Conservation (phyloP, 2,797 vertebrate species). For the Siniperca obscura region DNA sequence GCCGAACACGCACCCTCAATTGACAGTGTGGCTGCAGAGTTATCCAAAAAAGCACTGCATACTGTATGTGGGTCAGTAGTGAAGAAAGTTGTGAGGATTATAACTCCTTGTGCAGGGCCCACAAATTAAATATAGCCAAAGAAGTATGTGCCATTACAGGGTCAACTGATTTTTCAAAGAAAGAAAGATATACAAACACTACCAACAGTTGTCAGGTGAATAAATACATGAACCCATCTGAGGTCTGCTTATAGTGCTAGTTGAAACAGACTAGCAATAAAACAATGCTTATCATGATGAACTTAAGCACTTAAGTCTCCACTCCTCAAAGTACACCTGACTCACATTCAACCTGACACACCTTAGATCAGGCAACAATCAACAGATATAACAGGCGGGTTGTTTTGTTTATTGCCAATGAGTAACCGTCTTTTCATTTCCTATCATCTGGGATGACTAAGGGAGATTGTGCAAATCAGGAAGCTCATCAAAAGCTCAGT, state of each 20-base stretch:
- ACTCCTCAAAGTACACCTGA: conserved; percentile 38
- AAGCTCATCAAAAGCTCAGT: conserved; percentile 15
- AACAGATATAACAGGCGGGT: conserved; percentile 14
- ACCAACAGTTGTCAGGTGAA: background rate
- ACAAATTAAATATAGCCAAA: conserved; percentile 17
- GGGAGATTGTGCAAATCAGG: conserved; percentile 28
- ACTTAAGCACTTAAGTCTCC: conserved; percentile 14
- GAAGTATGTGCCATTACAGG: background rate
- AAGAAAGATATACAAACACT: background rate
- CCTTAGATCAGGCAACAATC: conserved; percentile 31
- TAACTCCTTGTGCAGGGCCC: conserved; percentile 15
- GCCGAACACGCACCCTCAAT: conserved; percentile 19
- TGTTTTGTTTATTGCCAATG: conserved; percentile 43
- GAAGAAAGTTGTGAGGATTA: conserved; percentile 44
- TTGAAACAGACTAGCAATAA: conserved; percentile 31
- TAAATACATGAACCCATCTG: background rate
- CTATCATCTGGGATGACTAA: conserved; percentile 39
- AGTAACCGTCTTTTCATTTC: conserved; percentile 49
- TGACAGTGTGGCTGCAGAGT: conserved; percentile 25
- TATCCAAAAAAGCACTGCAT: conserved; percentile 22
- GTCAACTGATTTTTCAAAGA: background rate
- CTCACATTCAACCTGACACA: conserved; percentile 44
- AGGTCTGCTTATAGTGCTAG: conserved; percentile 6
- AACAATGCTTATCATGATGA: conserved; percentile 35
- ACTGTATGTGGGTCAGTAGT: conserved; percentile 45